Conservation (phyloP, 2,888 invertebrate species). For the Chesias legatella region DNA sequence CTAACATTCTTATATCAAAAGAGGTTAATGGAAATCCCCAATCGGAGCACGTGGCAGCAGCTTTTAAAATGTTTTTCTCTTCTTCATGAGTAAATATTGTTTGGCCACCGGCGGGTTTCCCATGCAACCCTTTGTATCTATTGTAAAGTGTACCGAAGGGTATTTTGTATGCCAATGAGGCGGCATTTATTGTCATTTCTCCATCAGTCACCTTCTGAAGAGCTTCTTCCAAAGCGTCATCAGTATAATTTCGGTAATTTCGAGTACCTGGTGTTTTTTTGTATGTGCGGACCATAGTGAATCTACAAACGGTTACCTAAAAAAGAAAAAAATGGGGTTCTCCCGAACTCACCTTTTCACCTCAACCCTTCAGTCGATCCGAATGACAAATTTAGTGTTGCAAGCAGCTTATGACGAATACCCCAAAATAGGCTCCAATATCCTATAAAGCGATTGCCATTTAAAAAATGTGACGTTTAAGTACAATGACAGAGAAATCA, state of each 20-base stretch:
- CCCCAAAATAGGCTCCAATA: no score
- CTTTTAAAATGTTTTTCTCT: constrained; percentile 7
- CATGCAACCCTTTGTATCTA: constrained; percentile 14
- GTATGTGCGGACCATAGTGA: constrained; percentile 12
- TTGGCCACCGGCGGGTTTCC: constrained; percentile 13
- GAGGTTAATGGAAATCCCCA: no score
- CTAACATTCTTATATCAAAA: no score
- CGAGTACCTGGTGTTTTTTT: constrained; percentile 18
- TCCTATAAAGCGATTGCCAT: no score
- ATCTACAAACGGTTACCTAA: no score
- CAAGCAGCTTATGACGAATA: no score
- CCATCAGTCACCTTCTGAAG: constrained; percentile 17
- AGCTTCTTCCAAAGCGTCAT: constrained; percentile 18
- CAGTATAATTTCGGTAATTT: constrained; percentile 19
- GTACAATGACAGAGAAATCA: no score
- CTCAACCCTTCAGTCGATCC: no score
- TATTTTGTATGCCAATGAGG: constrained; percentile 7
- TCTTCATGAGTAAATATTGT: constrained; percentile 10
- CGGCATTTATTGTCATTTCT: constrained; percentile 16
- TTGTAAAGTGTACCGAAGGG: constrained; percentile 10
- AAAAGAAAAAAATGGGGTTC: no score
- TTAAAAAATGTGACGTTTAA: no score
- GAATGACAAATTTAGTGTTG: no score
- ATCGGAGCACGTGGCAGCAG: constrained; percentile 10
- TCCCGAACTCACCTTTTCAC: no score